Percentiles rank a stretch among this genome's conserved stretches.
Evolutionary conservation across 2,888 invertebrate genomes (phyloP).

Genomic region (Molorchus minor): DNA sequence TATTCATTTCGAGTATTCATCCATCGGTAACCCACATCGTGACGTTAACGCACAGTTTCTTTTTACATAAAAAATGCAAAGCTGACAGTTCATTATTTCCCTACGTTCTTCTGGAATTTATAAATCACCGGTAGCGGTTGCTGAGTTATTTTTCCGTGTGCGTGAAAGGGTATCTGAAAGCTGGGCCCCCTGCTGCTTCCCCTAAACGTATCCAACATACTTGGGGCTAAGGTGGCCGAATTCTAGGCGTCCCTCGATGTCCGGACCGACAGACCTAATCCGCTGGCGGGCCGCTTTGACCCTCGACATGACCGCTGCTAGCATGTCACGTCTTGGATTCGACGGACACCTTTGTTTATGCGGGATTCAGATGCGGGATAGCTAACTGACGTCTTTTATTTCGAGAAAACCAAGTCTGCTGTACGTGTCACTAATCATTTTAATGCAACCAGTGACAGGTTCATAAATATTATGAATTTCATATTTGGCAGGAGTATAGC

Average conservation of each 20-base stretch:
- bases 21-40: too few species aligned
- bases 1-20: too few species aligned
- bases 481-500: constrained; percentile 19
- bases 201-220: constrained; percentile 21
- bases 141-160: constrained; percentile 37
- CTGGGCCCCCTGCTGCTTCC: constrained; percentile 36
- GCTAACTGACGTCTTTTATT: constrained; percentile 39
- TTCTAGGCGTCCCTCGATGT: constrained; percentile 10
- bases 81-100: constrained; percentile 39
- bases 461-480: constrained; percentile 33
- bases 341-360: constrained; percentile 51
- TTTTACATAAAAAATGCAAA: constrained; percentile 26
- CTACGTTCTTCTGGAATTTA: constrained; percentile 38
- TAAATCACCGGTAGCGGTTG: constrained; percentile 46
- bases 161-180: constrained; percentile 31
- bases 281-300: constrained; percentile 36
- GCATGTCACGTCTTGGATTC: constrained; percentile 57
- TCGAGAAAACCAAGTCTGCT: constrained; percentile 33
- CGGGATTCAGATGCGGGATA: constrained; percentile 30
- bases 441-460: constrained; percentile 33
- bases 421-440: constrained; percentile 32
- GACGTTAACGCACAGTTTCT: not conserved
- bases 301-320: constrained; percentile 57
- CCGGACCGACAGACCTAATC: not conserved
- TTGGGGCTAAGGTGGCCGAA: constrained; percentile 22